Evolutionary conservation across 2,888 invertebrate species (phyloP).

Genomic region (Ochropleura leucogaster): DNA sequence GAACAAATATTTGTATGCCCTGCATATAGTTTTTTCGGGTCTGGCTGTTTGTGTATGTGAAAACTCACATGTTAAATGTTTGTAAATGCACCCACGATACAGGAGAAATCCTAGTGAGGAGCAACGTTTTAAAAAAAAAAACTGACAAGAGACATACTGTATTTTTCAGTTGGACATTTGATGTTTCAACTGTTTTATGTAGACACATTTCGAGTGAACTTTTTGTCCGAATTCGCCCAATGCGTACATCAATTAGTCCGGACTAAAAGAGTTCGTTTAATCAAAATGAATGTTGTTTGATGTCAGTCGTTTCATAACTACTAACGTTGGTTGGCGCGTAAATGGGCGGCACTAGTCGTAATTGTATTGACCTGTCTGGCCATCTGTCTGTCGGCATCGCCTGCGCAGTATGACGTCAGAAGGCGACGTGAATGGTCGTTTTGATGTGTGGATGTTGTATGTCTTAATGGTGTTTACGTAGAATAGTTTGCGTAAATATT

Average conservation of each 20-base stretch:
- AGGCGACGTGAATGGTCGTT: background rate
- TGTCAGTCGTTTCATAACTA: constrained; percentile 33
- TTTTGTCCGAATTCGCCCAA: constrained; percentile 24
- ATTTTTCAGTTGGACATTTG: background rate
- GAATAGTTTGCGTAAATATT: no score
- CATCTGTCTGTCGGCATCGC: constrained; percentile 2
- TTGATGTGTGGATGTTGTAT: background rate
- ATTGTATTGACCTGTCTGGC: constrained; percentile 19
- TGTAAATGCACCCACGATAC: no score
- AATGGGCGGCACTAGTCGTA: constrained; percentile 31
- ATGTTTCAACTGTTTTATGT: no score
- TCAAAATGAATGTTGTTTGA: constrained; percentile 53
- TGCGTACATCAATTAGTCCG: constrained; percentile 42
- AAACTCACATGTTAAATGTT: no score
- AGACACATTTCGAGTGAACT: constrained; percentile 25
- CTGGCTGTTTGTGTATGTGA: no score
- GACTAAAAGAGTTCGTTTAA: constrained; percentile 49
- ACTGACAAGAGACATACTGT: no score
- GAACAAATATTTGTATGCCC: no score
- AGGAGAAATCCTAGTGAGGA: no score
- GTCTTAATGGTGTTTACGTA: background rate
- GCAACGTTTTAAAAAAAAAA: no score
- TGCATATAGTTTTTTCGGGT: no score
- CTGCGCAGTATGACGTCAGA: constrained; percentile 27
- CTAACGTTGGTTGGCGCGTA: constrained; percentile 18